phyloP scores from a whole-genome alignment of 2,888 invertebrate species.

The Schrankia costaestrigalis region DNA sequence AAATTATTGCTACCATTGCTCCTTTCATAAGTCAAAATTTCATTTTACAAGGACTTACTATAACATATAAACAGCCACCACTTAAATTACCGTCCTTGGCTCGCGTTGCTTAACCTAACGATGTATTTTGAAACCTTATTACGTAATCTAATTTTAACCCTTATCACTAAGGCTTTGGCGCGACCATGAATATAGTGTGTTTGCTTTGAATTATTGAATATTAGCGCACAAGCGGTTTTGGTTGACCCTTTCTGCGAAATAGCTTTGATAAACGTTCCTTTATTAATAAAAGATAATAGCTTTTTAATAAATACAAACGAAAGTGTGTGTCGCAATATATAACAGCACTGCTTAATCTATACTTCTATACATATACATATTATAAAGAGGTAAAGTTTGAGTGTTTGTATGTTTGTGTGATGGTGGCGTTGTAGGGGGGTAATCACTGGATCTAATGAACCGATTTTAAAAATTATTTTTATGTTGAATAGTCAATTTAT shows the following conservation, averaged over 20 bases:
- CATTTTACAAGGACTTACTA: constrained; percentile 8
- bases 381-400: too few species aligned
- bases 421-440: too few species aligned
- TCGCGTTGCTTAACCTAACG: constrained; percentile 30
- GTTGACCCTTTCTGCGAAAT: constrained; percentile 4
- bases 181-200: constrained; percentile 14
- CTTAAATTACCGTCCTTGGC: constrained; percentile 23
- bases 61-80: constrained; percentile 15
- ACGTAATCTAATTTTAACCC: constrained; percentile 32
- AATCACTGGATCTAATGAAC: too few species aligned
- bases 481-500: too few species aligned
- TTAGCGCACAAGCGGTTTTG: constrained; percentile 5
- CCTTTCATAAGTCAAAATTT: constrained; percentile 3
- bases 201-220: constrained; percentile 23
- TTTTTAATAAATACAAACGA: too few species aligned
- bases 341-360: too few species aligned
- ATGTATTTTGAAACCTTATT: constrained; percentile 33
- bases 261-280: constrained; percentile 14
- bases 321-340: too few species aligned
- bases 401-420: too few species aligned
- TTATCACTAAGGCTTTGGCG: constrained; percentile 17
- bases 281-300: constrained; percentile 12
- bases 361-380: too few species aligned
- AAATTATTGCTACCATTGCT: constrained; percentile 7
- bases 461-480: too few species aligned